Evolutionary conservation across 1,140 invertebrate genomes (phyloP), one percentile per base, ranked within the genome.

Genomic region (Tribolium madens): DNA sequence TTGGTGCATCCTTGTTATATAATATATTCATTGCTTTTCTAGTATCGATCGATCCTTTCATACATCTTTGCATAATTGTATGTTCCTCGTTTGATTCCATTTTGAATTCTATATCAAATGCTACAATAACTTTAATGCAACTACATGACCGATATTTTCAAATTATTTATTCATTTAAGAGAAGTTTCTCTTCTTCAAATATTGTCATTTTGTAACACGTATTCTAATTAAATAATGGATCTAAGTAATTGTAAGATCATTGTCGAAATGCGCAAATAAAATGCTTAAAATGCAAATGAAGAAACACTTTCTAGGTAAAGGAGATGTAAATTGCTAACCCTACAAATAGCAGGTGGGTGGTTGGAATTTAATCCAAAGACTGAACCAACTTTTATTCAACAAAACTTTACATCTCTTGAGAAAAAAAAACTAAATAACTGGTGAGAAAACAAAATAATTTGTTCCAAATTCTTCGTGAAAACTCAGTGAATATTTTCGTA

Each of bases 21-120:
- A 57, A 57, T 57, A 21, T 57, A 57, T 57, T 57, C 52, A 57
- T 57, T 57, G 50, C 50, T 52, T 15, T 17, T 15, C 1, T 26
- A 15, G 12, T 52, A 15, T 15, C n/a, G 52, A 57, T 21, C 52
- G 0, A 18, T 57, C 48, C 13, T 57, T 21, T 57, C 17, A 57
- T 18, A 57, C 17, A n/a, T 57, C 17, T 57, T 57, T 57, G 52
- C 52, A 57, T 57, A 57, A 57, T 57, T 21, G 15, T 18, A 26
- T n/a, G 17, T n/a, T 21, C 17, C 10, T 3, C 17, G 52, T n/a
- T 21, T 18, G 15, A 18, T 57, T 17, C 17, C 52, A 21, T 57
- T 21, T 57, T 21, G 17, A 57, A 57, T 57, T 17, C n/a, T 52
- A 14, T 12, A n/a, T 15, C 17, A 17, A 9, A 9, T 47, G 13